Base-by-base conservation (phyloP, 2,113 vertebrate genomes). In the Osmerus eperlanus region DNA sequence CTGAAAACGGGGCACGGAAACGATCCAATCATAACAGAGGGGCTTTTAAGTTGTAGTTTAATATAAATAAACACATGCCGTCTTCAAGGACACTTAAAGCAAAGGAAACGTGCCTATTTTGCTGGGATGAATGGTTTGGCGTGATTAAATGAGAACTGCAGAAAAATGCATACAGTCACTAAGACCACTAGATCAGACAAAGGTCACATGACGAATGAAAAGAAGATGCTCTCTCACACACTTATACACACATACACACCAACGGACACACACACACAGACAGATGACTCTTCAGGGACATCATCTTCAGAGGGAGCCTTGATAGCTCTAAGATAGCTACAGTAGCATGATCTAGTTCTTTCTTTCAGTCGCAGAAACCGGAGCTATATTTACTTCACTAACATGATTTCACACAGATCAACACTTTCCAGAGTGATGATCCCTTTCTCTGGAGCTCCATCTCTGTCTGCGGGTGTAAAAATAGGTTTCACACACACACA, bases 1-100 rank as follows among this genome's bases (percentile, higher is more conserved):
- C 97, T 99, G 88, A 53, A 89, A 89, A 78, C 71, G 84, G 72
- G 15, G 21, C 3, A 52, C 2, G 59, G 65, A 41, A 67, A 54
- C 21, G 4, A 14, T 52, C 41, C 65, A 67, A 53, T 53, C 65
- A 23, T 12, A 67, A 51, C 3, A 41, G 11, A 16, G 8, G 32
- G 32, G 15, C 28, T 18, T 28, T 36, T 28, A 18, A 64, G 15
- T 7, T 7, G 16, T 36, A 1, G 41, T 47, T 47, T 47, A 47
- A 9, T 47, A 47, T 47, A 11, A 47, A 47, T 47, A 47, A 47
- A 47, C 41, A 47, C 41, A 47, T 9, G 41, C 41, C 9, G 41
- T 47, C 41, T 47, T 47, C 41, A 47, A 47, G 41, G 41, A 47
- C 41, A 47, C 41, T 47, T 47, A 12, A 47, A 11, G 7, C 41